phyloP scores from a whole-genome alignment of 1,140 invertebrate genomes.

The Homarus americanus region DNA sequence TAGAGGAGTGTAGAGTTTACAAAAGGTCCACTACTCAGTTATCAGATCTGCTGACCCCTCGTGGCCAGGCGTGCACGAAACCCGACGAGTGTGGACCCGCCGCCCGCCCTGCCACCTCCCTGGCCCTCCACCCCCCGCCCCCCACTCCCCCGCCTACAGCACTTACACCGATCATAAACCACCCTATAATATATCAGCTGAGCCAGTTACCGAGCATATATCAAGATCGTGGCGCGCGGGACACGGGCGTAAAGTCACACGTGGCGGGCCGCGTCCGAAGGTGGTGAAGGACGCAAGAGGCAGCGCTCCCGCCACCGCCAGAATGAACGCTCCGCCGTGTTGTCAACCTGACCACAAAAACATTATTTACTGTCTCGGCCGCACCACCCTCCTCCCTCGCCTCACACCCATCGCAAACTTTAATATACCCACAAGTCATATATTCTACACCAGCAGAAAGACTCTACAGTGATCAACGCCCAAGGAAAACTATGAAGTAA shows the following conservation, averaged over 20 bases:
- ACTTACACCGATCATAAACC: neutral
- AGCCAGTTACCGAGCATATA: neutral
- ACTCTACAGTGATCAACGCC: too few species aligned
- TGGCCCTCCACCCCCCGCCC: neutral
- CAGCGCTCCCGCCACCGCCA: neutral
- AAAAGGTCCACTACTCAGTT: conserved; percentile 22
- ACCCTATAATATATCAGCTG: conserved; percentile 22
- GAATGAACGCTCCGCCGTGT: conserved; percentile 30
- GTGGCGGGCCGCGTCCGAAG: conserved; percentile 50
- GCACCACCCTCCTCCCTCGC: neutral
- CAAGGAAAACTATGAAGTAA: neutral
- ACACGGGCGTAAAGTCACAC: conserved; percentile 32
- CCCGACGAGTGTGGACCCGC: neutral
- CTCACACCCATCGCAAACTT: neutral
- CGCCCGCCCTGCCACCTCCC: conserved; percentile 1
- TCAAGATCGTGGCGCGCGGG: neutral
- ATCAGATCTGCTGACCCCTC: conserved; percentile 18
- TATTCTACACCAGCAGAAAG: neutral
- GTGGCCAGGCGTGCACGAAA: conserved; percentile 30
- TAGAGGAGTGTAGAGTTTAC: neutral
- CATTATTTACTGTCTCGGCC: neutral
- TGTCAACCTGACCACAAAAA: conserved; percentile 1
- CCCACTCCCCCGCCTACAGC: neutral
- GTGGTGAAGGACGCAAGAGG: neutral
- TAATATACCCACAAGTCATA: neutral